Conservation (phyloP, 2,113 vertebrate genomes). For the Thomomys bottae region DNA sequence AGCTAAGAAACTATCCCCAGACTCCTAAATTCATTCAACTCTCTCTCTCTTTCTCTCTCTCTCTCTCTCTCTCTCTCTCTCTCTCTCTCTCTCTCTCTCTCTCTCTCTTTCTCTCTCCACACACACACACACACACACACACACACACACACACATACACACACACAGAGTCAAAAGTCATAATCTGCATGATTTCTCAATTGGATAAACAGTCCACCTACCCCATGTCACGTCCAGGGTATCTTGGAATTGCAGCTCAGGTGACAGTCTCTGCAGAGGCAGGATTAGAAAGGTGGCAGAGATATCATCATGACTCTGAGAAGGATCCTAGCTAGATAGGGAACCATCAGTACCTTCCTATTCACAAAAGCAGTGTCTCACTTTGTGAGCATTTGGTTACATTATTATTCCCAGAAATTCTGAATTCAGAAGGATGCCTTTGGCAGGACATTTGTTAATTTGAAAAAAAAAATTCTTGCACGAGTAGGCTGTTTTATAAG, state of each 20-base stretch:
- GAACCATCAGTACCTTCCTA: slow-evolving; percentile 78
- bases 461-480: slow-evolving; percentile 78
- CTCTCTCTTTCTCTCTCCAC: too few relatives aligned
- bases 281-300: slow-evolving; percentile 82
- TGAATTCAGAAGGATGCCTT: slow-evolving; percentile 75
- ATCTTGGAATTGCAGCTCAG: slow-evolving; percentile 80
- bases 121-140: background rate
- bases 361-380: slow-evolving; percentile 71
- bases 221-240: slow-evolving; percentile 70
- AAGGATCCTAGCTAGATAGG: slow-evolving; percentile 78
- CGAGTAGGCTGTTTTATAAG: slow-evolving; percentile 62
- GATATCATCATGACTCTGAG: slow-evolving; percentile 78
- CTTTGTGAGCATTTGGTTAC: slow-evolving; percentile 72
- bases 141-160: background rate
- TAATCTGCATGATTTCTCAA: slow-evolving; percentile 74
- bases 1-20: too few relatives aligned
- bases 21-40: too few relatives aligned
- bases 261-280: slow-evolving; percentile 81
- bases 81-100: too few relatives aligned
- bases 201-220: slow-evolving; percentile 72
- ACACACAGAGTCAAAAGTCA: background rate
- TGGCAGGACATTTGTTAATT: slow-evolving; percentile 74
- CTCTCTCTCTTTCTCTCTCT: too few relatives aligned
- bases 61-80: too few relatives aligned
- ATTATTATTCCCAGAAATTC: slow-evolving; percentile 66